A percentile compares a stretch with the other conserved stretches of the same genome.
phyloP scores from a whole-genome alignment of 1,140 invertebrate species.

The Pomacea maculata region DNA sequence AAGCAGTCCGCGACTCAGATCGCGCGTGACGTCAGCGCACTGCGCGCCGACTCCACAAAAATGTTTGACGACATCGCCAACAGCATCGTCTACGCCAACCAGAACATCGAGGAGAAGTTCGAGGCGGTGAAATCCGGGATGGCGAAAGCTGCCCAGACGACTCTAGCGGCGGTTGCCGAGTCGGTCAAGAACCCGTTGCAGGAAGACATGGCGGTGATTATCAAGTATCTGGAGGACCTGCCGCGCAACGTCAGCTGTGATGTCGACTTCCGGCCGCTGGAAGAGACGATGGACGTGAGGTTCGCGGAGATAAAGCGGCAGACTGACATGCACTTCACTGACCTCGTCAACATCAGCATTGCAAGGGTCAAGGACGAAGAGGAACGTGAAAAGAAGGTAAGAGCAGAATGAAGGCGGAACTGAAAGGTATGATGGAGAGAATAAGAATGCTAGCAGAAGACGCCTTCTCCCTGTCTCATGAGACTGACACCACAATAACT shows the following conservation, averaged over 20 bases:
- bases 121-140: slow-evolving; percentile 20
- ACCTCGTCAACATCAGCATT: not conserved
- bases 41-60: slow-evolving; percentile 4
- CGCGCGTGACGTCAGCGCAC: slow-evolving; percentile 12
- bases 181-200: not conserved
- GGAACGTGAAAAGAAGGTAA: not conserved
- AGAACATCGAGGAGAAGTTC: slow-evolving; percentile 25
- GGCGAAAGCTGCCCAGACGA: not conserved
- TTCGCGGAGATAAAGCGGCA: slow-evolving; percentile 18
- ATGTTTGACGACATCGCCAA: slow-evolving; percentile 39
- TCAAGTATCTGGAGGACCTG: slow-evolving; percentile 6
- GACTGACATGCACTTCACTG: slow-evolving; percentile 3
- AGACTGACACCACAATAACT: too few relatives aligned
- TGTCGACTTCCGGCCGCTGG: slow-evolving; percentile 15
- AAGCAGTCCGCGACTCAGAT: slow-evolving; percentile 14
- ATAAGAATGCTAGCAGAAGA: too few relatives aligned
- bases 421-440: too few relatives aligned
- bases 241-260: slow-evolving; percentile 4
- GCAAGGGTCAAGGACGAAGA: not conserved
- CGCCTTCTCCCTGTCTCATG: too few relatives aligned
- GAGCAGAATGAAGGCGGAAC: too few relatives aligned
- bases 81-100: slow-evolving; percentile 30
- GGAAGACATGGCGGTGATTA: not conserved
- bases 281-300: slow-evolving; percentile 11
- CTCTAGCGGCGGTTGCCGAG: not conserved